Base-by-base conservation (phyloP, 30 jellyfish, hydroid and myxozoan genomes). In the Turritopsis dohrnii region DNA sequence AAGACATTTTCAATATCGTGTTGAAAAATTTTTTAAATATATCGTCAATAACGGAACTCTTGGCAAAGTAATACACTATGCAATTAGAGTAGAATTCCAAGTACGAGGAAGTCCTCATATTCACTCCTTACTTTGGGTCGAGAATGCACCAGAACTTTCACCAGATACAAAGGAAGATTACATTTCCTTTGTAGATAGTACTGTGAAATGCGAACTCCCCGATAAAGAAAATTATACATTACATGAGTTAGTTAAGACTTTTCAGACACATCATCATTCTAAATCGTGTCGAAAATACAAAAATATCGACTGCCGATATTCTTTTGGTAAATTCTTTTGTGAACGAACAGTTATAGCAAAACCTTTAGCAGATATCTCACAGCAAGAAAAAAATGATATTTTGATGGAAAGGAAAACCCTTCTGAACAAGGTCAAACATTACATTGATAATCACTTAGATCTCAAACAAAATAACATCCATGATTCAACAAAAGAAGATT, bases 1-100 rank as follows among this genome's bases (percentile, higher is more conserved):
- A 83, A 83, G 89, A 31, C 89, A 83, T 65, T 83, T 83, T 41
- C 89, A 83, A 52, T 83, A 83, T 52, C 26, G 89, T 21, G 85
- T 71, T 3, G 85, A 83, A 72, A 30, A 19, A 7, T 71, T 71
- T 73, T 83, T 83, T 79, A 83, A 83, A 72, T 73, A 83, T 71
- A 72, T 84, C 8, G 82, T 84, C 52, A 23, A 19, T 28, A 30
- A 79, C 13, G 82, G 85, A n/a, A 41, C 82, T 17, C 82, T 72
- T 1, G 86, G 66, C 7, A 82, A 82, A 27, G 86, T 82, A 7
- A 66, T 19, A 29, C 84, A 72, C 87, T 82, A 82, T 82, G 89
- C 89, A n/a, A 82, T 82, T 41, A 60, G 87, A 22, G 54, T 80
- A 52, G 87, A 80, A 80, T 79, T 79, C 25, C 86, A 79, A 24